Base-by-base conservation (phyloP, 1,140 invertebrate species). In the Eriosoma lanigerum region DNA sequence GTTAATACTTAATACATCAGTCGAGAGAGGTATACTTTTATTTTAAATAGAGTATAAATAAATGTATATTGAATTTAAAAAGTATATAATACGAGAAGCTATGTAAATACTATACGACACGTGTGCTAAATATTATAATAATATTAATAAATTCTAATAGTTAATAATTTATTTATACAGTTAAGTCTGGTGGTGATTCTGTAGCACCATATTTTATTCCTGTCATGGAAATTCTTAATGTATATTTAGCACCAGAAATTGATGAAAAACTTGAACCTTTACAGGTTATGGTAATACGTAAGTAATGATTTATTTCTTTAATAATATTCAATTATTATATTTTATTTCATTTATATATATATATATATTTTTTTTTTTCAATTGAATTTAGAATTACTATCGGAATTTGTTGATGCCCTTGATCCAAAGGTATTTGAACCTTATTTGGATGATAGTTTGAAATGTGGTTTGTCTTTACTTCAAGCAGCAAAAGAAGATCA, bases 331-430 rank as follows among this genome's bases (percentile, higher is more conserved):
- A 12, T 12, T 38, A 38, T 44, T 46, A 46, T 46, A 50, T 76
- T 12, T 38, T 29, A 6, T 46, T 76, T 58, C 1, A 44, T 72
- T 38, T 38, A 38, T 38, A 4, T 38, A 38, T 38, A 38, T 38
- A 32, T 29, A 19, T 19, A 13, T 12, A 19, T 60, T 58, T 21
- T 44, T 56, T 24, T 15, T 38, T 24, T 10, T n/a, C n/a, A 38
- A 38, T 4, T 4, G 9, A 56, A 56, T 60, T 76, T 60, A 78
- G 75, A 78, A 60, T 60, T 78, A 44, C 24, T 78, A 6, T 78
- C 75, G 48, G 75, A 78, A 62, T 78, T 78, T 62, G 75, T 60
- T 32, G 75, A 48, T 19, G 75, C 75, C 26, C 54, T 78, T 78
- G 75, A 78, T 60, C 75, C 75, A 44, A 60, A 26, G 12, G 13